Evolutionary conservation across 1,140 invertebrate genomes (phyloP).

Genomic region (Heliconius hewitsoni): DNA sequence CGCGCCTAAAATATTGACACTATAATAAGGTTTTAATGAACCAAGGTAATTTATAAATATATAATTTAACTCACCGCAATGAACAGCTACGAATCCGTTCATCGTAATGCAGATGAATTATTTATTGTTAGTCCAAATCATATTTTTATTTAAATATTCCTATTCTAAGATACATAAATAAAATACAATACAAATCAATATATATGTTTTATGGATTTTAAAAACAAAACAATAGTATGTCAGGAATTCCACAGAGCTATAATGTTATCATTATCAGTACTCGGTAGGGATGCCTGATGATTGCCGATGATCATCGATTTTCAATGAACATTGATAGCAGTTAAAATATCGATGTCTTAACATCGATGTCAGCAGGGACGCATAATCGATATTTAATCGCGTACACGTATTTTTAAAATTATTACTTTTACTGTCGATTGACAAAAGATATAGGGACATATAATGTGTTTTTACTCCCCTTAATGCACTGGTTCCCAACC

Average conservation of each 20-base stretch:
- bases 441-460: too few relatives aligned
- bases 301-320: too few relatives aligned
- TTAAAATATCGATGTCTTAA: too few relatives aligned
- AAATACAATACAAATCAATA: neutral
- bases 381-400: too few relatives aligned
- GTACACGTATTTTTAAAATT: too few relatives aligned
- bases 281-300: too few relatives aligned
- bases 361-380: too few relatives aligned
- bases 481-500: too few relatives aligned
- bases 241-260: neutral
- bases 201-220: neutral
- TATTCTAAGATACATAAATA: neutral
- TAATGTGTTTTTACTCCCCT: too few relatives aligned
- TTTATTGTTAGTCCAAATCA: neutral
- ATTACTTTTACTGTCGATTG: too few relatives aligned
- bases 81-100: slow-evolving; percentile 78
- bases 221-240: slow-evolving; percentile 11
- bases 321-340: too few relatives aligned
- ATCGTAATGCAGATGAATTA: slow-evolving; percentile 44
- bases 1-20: slow-evolving; percentile 57
- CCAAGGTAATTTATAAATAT: neutral
- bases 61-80: slow-evolving; percentile 65
- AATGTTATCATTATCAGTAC: neutral
- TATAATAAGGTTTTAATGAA: slow-evolving; percentile 1
- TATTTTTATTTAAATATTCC: neutral